A percentile compares a stretch with the other conserved stretches of the same genome.
Conservation (phyloP, 37 sponge, comb jelly and placozoan genomes). For the Lycopodina hypogea region DNA sequence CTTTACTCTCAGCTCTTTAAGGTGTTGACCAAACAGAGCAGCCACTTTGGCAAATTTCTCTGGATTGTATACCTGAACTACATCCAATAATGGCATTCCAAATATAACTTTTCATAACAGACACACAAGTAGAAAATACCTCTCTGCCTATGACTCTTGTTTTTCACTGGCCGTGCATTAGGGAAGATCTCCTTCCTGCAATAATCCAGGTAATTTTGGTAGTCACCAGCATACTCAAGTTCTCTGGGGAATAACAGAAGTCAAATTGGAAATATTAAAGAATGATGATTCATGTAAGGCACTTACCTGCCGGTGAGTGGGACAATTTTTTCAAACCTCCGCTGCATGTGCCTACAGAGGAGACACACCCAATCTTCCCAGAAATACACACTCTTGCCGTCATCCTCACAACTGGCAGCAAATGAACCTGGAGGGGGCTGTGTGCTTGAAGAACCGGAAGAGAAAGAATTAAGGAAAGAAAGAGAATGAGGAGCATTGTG, state of each 20-base stretch:
- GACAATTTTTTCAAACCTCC: neutral
- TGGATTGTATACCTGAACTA: conserved; percentile 8
- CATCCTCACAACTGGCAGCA: neutral
- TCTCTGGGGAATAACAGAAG: neutral
- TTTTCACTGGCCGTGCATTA: neutral
- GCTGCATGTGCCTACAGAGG: conserved; percentile 18
- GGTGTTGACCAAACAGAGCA: conserved; percentile 7
- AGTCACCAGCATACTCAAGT: conserved; percentile 4
- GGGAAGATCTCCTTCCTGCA: conserved; percentile 15
- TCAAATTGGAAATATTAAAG: neutral
- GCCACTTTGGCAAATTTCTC: conserved; percentile 17
- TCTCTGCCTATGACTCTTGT: no score
- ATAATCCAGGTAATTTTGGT: conserved; percentile 20
- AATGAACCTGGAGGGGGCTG: neutral
- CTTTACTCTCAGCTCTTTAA: neutral
- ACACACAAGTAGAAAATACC: no score
- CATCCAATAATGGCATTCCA: neutral
- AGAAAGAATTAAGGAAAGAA: neutral
- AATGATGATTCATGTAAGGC: neutral
- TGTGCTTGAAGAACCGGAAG: neutral
- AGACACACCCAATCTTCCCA: conserved; percentile 48
- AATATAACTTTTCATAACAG: neutral
- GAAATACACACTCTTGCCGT: conserved; percentile 1
- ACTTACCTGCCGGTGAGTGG: conserved; percentile 16
- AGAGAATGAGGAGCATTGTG: no score